These are phyloP conservation scores for Xestoiulus laeticollis DNA, from an alignment of 2,888 invertebrate genomes.

Conservation along the genomic window DNA sequence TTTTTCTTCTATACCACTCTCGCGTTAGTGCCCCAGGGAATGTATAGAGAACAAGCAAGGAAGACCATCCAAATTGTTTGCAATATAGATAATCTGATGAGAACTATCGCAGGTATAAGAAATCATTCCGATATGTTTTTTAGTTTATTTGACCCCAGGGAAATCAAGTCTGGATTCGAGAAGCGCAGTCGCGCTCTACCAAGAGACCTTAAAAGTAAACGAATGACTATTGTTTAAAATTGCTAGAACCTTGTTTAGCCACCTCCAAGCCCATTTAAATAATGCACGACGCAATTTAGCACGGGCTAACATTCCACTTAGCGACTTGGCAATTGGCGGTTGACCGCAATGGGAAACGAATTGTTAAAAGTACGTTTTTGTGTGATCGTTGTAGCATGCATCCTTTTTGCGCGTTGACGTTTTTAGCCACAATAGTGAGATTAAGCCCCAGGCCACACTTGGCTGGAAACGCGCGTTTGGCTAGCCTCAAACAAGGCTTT, in stretches of 20 bases:
- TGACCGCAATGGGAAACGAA: too few relatives aligned
- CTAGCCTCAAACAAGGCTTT: too few relatives aligned
- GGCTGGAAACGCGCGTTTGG: too few relatives aligned
- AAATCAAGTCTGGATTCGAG: neutral
- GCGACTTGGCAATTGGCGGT: too few relatives aligned
- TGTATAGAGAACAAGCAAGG: neutral
- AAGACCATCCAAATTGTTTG: slow-evolving; percentile 5
- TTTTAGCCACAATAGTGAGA: too few relatives aligned
- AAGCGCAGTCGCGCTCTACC: neutral
- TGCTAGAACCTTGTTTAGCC: neutral
- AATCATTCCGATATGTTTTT: slow-evolving; percentile 24
- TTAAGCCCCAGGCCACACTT: too few relatives aligned
- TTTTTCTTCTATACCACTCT: neutral
- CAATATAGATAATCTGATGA: slow-evolving; percentile 35
- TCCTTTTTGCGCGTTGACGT: too few relatives aligned
- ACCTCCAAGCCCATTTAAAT: neutral
- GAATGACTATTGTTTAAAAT: neutral
- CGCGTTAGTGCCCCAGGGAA: neutral
- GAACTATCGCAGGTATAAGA: neutral
- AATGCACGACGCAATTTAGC: neutral
- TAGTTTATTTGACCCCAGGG: slow-evolving; percentile 1
- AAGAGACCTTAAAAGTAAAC: neutral
- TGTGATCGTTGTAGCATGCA: neutral
- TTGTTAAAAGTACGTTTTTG: neutral
- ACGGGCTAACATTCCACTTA: neutral